Base-by-base conservation (phyloP, 2,113 vertebrate genomes). In the Platichthys stellatus region DNA sequence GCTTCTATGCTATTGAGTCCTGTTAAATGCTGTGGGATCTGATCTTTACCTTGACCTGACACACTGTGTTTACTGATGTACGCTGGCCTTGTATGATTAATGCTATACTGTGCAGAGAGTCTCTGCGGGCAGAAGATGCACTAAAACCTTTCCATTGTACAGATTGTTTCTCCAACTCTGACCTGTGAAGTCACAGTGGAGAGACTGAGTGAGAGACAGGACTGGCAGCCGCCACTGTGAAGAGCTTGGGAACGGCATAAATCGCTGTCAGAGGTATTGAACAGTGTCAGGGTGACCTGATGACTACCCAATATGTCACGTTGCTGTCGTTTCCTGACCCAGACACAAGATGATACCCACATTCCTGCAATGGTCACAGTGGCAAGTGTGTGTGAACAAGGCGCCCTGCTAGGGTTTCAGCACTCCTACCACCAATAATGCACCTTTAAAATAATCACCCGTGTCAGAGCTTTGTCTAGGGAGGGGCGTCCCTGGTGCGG, bases 381-480 rank as follows among this genome's bases (percentile, higher is more conserved):
- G 51, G 47, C 21, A 15, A 68, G 69, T 53, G 63, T 53, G 63
- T 26, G 60, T 7, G 12, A 66, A 80, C 63, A 40, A 28, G 72
- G 85, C 38, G 43, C 72, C 56, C n/a, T 78, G 83, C 65, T 71
- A 60, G 20, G 78, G 71, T 85, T 89, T 85, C 65, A 57, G 80
- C 78, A 66, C 86, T 89, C 76, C 67, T 63, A 26, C 40, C 70
- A 38, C 82, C 88, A 78, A 74, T 92, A 92, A 93, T 85, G 87
- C 86, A 90, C 92, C 92, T 92, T 89, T 88, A 84, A 90, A 91
- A 94, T 92, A 94, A 94, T 93, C 86, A 84, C 59, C 75, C 78
- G 43, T 93, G 92, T 94, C 93, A 93, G 89, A 82, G 78, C 35
- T 74, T 84, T 89, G 91, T 92, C 90, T 86, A 74, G 85, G 92